phyloP scores from a whole-genome alignment of 2,797 vertebrate genomes.

The Xenops minutus region DNA sequence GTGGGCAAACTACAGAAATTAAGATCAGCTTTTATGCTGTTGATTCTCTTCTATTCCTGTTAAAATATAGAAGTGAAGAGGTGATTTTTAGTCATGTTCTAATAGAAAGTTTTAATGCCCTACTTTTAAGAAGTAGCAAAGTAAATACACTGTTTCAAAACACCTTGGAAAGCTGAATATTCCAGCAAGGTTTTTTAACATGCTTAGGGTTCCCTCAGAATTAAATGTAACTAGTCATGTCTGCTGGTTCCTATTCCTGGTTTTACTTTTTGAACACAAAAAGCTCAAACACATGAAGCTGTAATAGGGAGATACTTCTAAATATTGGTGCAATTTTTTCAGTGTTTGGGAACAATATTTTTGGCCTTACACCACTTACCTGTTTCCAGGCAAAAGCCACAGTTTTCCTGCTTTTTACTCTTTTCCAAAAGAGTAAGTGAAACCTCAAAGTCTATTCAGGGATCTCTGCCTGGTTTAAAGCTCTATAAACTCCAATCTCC shows the following conservation, averaged over 20 bases:
- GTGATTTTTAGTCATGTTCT: neutral
- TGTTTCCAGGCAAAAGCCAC: conserved; percentile 53
- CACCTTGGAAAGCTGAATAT: conserved; percentile 34
- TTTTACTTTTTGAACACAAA: conserved; percentile 23
- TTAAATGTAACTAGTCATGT: conserved; percentile 43
- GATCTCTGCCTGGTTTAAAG: conserved; percentile 6
- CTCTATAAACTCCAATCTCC: neutral
- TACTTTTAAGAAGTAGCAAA: neutral
- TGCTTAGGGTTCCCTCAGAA: conserved; percentile 24
- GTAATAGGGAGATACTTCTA: conserved; percentile 23
- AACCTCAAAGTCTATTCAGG: conserved; percentile 31
- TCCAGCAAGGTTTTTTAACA: conserved; percentile 18
- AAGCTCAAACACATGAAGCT: conserved; percentile 11
- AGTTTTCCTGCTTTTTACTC: conserved; percentile 32
- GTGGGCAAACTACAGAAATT: neutral
- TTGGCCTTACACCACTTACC: neutral
- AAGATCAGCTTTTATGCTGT: neutral
- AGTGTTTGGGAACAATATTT: conserved; percentile 41
- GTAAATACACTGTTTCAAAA: conserved; percentile 7
- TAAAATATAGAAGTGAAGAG: neutral
- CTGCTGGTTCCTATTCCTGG: conserved; percentile 28
- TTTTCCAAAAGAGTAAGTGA: conserved; percentile 22
- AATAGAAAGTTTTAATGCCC: neutral
- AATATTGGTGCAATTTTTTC: conserved; percentile 28
- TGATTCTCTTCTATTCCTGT: neutral